Percentiles rank a stretch among this genome's conserved stretches.
Conservation (phyloP, 2,888 invertebrate species). For the Ernsta delagoae region DNA sequence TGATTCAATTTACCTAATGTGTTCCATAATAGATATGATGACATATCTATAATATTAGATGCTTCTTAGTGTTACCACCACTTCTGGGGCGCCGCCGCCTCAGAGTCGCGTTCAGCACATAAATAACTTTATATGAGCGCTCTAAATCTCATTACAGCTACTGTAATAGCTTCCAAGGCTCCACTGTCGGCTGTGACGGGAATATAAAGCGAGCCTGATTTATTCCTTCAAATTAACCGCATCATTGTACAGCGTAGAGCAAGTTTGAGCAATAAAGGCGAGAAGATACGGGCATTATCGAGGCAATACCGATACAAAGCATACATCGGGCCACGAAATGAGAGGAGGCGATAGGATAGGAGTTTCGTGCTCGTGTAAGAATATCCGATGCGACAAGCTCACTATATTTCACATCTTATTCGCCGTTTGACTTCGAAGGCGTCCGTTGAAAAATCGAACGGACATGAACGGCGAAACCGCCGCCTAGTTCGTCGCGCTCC, state of each 20-base stretch:
- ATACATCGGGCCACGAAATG: conserved; percentile 43
- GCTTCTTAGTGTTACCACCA: conserved; percentile 30
- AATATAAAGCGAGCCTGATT: conserved; percentile 78
- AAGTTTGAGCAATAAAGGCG: conserved; percentile 42
- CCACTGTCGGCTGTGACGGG: conserved; percentile 75
- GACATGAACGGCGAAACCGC: conserved; percentile 51
- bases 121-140: conserved; percentile 82
- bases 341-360: conserved; percentile 37
- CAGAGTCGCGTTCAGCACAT: conserved; percentile 65
- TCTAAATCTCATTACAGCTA: conserved; percentile 80
- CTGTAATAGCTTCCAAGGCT: conserved; percentile 79
- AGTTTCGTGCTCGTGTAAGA: conserved; percentile 34
- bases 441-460: conserved; percentile 61
- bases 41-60: conserved; percentile 2
- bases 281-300: conserved; percentile 32
- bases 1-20: background rate
- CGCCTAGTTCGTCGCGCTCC: conserved; percentile 47
- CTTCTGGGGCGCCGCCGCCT: conserved; percentile 41
- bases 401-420: conserved; percentile 58
- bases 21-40: conserved; percentile 1
- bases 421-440: conserved; percentile 45
- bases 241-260: conserved; percentile 55
- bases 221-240: conserved; percentile 72
- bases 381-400: conserved; percentile 55
- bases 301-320: conserved; percentile 20